A percentile compares a stretch with the other conserved stretches of the same genome.
phyloP scores from a whole-genome alignment of 2,113 vertebrate species.

The Agapornis roseicollis region DNA sequence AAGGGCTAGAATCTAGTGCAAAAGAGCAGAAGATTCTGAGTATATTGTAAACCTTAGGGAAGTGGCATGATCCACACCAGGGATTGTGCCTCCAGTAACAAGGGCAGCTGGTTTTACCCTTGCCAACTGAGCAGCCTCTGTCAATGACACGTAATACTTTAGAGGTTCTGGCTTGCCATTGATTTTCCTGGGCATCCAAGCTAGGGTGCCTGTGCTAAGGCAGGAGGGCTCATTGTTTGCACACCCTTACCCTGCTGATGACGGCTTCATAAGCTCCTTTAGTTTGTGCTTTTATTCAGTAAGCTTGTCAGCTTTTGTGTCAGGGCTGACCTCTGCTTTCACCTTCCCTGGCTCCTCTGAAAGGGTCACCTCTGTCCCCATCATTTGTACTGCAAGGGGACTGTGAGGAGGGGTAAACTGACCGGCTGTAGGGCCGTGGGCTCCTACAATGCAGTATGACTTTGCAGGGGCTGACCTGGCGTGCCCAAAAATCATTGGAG shows the following conservation, averaged over 20 bases:
- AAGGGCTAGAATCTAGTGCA: background rate
- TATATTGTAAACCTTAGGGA: background rate
- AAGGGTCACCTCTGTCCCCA: slow-evolving; percentile 48
- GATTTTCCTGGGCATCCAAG: background rate
- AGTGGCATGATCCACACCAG: fast-evolving
- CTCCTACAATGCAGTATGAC: background rate
- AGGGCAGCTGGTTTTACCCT: background rate
- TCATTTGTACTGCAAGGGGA: slow-evolving; percentile 50
- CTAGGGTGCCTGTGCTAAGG: background rate
- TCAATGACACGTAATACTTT: background rate
- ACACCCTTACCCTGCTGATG: slow-evolving; percentile 52
- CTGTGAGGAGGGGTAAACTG: slow-evolving; percentile 26
- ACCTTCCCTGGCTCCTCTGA: background rate
- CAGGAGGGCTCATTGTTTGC: background rate
- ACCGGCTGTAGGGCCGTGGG: background rate
- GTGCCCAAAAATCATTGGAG: background rate
- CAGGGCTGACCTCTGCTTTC: slow-evolving; percentile 65
- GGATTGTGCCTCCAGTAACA: background rate
- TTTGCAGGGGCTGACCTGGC: background rate
- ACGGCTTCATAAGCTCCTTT: slow-evolving; percentile 69
- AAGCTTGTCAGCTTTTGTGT: slow-evolving; percentile 69
- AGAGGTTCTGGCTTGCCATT: background rate
- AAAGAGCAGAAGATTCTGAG: background rate
- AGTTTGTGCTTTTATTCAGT: slow-evolving; percentile 69
- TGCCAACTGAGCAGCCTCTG: background rate